Conservation (phyloP, 2,113 vertebrate species). For the Tretioscincus oriximinensis region DNA sequence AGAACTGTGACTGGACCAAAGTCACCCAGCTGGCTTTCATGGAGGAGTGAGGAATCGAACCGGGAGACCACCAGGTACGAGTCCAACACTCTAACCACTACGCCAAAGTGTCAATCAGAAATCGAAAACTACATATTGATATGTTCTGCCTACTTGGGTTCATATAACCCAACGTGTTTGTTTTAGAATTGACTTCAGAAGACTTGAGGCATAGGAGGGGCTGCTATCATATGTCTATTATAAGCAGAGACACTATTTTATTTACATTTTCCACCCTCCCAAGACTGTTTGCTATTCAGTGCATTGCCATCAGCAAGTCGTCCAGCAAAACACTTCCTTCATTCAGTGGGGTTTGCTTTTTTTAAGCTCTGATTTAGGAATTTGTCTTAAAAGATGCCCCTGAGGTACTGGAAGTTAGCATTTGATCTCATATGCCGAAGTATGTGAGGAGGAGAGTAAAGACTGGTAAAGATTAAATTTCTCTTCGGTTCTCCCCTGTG, state of each 20-base stretch:
- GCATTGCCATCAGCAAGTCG: not conserved
- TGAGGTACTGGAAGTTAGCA: not conserved
- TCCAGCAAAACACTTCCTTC: not conserved
- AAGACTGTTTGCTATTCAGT: not conserved
- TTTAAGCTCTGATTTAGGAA: constrained; percentile 24
- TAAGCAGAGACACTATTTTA: not conserved
- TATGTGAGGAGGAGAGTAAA: too few relatives aligned
- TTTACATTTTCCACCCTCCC: not conserved
- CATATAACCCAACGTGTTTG: too few relatives aligned
- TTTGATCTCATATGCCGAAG: not conserved
- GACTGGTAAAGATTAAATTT: not conserved
- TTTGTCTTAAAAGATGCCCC: not conserved
- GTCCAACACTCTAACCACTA: too few relatives aligned
- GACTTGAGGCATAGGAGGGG: not conserved
- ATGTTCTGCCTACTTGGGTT: not conserved
- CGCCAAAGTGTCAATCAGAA: too few relatives aligned
- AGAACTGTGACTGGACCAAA: too few relatives aligned
- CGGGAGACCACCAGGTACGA: too few relatives aligned
- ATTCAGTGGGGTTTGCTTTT: not conserved
- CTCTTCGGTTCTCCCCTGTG: not conserved
- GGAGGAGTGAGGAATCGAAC: too few relatives aligned
- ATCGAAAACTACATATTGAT: not conserved
- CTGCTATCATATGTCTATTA: not conserved
- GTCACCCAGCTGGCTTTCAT: too few relatives aligned
- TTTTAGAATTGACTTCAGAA: not conserved